phyloP scores from a whole-genome alignment of 2,797 vertebrate genomes.

The Coregonus suidteri region DNA sequence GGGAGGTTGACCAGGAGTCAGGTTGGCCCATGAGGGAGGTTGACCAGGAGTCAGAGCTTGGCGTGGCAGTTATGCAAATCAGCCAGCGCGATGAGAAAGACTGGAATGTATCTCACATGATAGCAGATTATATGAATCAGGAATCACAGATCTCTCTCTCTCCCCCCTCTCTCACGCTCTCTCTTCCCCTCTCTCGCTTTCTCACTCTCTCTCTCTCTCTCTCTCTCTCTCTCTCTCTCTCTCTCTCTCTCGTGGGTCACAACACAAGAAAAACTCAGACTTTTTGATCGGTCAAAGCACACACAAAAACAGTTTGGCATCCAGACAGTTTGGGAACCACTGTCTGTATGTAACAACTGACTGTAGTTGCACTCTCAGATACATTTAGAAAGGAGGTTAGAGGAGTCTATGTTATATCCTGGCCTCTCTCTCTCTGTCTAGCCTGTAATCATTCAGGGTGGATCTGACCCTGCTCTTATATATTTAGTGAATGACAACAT shows the following conservation, averaged over 20 bases:
- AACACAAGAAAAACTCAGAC: neutral
- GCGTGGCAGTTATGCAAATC: conserved; percentile 72
- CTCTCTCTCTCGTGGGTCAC: neutral
- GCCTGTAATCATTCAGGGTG: conserved; percentile 68
- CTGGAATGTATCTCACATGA: conserved; percentile 49
- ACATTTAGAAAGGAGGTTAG: conserved; percentile 45
- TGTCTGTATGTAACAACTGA: neutral
- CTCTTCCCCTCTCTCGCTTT: neutral
- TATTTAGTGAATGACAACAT: conserved; percentile 75
- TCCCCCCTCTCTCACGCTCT: too few relatives aligned
- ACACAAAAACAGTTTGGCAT: neutral
- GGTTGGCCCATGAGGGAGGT: too few relatives aligned
- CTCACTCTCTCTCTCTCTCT: neutral
- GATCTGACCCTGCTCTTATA: conserved; percentile 22
- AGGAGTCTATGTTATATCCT: conserved; percentile 35
- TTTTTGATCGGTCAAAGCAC: neutral
- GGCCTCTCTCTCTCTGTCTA: conserved; percentile 26
- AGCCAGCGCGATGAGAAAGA: conserved; percentile 22
- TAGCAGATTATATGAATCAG: neutral
- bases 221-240: neutral
- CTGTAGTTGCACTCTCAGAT: conserved; percentile 6
- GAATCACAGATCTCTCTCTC: neutral
- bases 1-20: too few relatives aligned
- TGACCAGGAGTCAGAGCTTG: conserved; percentile 48
- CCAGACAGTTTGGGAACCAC: neutral